Base-by-base conservation (phyloP, 2,113 vertebrate genomes). In the Castor canadensis region DNA sequence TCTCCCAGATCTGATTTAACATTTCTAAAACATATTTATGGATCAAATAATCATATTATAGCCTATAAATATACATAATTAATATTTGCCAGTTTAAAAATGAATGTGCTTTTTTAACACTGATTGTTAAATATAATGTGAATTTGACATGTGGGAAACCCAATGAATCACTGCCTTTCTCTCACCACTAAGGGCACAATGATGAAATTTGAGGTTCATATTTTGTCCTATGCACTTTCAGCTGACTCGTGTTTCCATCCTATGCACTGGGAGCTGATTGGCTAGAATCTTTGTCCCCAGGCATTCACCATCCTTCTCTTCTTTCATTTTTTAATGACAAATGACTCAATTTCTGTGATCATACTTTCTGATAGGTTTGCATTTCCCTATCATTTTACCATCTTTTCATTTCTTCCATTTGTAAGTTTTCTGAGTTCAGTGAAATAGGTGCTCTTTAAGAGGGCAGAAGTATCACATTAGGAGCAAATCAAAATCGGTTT, bases 251-350 rank as follows among this genome's bases (percentile, higher is more conserved):
- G 9, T 52, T 38, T 83, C 26, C 52, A 49, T 19, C 20, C 22
- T 6, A 67, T 0, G 4, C 3, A 10, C 20, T 17, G 0, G 52
- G 62, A 56, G 40, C 43, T 58, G 28, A 2, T 40, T 71, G 28
- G 4, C 58, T 66, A 43, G 62, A 64, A 30, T 71, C 28, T 56
- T 35, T 67, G 35, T 72, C 38, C 30, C 3, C 38, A 40, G 10
- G 0, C 9, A 3, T 52, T 45, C 35, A 52, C 47, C 26, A 45
- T 6, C 17, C 19, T 32, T 19, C 20, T 56, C 64, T 38, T 77
- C 56, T 67, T 77, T 77, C 47, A 40, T 92, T 96, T 83, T 28
- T 84, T 89, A 83, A 45, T 77, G 43, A 52, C 28, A 75, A 84
- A 96, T 79, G 66, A 72, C 49, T 75, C 9, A 45, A 83, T 56